phyloP scores from a whole-genome alignment of 2,888 invertebrate species.

The Pherbina coryleti region DNA sequence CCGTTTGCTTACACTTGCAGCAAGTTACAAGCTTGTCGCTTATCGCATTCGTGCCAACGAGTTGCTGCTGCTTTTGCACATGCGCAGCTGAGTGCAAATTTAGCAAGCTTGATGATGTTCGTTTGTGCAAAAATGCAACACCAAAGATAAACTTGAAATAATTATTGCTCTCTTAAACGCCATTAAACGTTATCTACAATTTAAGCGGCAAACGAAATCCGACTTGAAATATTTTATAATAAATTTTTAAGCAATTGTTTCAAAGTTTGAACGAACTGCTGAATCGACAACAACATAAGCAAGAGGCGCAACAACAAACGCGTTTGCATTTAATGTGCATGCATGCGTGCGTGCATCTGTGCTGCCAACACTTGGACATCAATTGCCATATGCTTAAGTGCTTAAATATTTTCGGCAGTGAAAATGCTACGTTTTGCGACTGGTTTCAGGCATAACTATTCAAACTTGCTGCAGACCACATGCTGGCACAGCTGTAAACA shows the following conservation, averaged over 20 bases:
- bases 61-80: neutral
- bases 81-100: constrained; percentile 14
- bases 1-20: constrained; percentile 1
- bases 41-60: neutral
- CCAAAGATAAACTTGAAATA: constrained; percentile 12
- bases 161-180: constrained; percentile 5
- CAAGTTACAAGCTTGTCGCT: neutral
- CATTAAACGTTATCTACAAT: neutral
- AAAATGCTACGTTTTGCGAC: too few relatives aligned
- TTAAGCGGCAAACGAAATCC: too few relatives aligned
- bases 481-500: too few relatives aligned
- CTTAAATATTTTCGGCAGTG: too few relatives aligned
- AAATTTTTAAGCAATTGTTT: too few relatives aligned
- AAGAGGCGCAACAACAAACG: neutral
- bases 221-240: too few relatives aligned
- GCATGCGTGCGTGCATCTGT: too few relatives aligned
- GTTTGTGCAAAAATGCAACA: neutral
- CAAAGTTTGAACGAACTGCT: neutral
- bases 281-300: neutral
- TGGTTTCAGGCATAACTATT: too few relatives aligned
- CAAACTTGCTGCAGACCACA: too few relatives aligned
- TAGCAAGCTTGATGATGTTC: neutral
- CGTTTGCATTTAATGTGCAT: too few relatives aligned
- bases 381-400: too few relatives aligned
- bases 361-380: too few relatives aligned